Evolutionary conservation across 1,140 invertebrate genomes (phyloP).

Genomic region (Brachionus calyciflorus): DNA sequence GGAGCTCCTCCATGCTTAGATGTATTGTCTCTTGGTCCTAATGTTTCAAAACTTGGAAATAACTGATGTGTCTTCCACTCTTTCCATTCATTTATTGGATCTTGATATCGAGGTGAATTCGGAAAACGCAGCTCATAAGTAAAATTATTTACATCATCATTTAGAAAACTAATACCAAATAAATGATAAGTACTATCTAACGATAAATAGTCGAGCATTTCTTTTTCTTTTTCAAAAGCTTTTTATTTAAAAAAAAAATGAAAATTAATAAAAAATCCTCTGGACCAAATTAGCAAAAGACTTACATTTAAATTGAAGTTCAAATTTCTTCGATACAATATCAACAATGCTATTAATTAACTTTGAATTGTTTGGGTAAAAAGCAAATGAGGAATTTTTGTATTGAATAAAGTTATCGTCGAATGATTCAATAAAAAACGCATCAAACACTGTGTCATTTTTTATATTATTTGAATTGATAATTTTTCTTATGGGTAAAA

Average conservation of each 20-base stretch:
- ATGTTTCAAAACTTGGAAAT: constrained; percentile 68
- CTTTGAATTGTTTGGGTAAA: constrained; percentile 51
- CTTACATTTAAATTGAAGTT: constrained; percentile 48
- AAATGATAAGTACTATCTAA: constrained; percentile 52
- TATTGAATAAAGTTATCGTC: constrained; percentile 48
- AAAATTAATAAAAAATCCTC: background rate
- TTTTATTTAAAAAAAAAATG: constrained; percentile 16
- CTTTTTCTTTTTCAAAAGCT: constrained; percentile 58
- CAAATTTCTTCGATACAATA: constrained; percentile 48
- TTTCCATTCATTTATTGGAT: constrained; percentile 56
- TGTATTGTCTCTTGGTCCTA: constrained; percentile 66
- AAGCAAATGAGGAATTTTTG: constrained; percentile 51
- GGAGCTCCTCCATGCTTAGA: constrained; percentile 65
- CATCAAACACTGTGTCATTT: constrained; percentile 50
- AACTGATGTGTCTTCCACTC: constrained; percentile 69
- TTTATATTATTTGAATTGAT: constrained; percentile 50
- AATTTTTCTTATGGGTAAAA: constrained; percentile 53
- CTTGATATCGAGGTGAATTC: constrained; percentile 63
- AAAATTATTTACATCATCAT: constrained; percentile 50
- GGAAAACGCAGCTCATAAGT: constrained; percentile 66
- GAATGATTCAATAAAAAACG: constrained; percentile 50
- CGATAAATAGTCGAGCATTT: constrained; percentile 56
- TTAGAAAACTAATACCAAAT: constrained; percentile 58
- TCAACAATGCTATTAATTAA: constrained; percentile 50
- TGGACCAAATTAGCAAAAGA: too few relatives aligned